phyloP scores from a whole-genome alignment of 1,140 invertebrate genomes.

The Nilaparvata lugens region DNA sequence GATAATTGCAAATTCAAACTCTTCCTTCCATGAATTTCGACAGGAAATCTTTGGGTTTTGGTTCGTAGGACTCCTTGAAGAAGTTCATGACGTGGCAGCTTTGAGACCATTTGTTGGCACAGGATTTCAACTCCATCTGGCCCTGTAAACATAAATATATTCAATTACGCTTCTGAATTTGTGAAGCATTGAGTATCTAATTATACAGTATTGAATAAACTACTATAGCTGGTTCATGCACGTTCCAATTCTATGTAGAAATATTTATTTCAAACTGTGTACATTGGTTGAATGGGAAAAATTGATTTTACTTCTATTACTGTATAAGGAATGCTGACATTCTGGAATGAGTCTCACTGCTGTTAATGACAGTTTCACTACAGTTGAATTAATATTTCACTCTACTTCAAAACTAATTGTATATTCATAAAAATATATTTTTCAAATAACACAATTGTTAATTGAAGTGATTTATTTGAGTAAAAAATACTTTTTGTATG shows the following conservation, averaged over 20 bases:
- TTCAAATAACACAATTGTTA: too few relatives aligned
- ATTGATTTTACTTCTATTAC: not conserved
- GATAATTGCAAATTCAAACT: slow-evolving; percentile 14
- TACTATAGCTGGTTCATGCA: not conserved
- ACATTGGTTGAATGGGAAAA: not conserved
- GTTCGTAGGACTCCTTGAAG: slow-evolving; percentile 75
- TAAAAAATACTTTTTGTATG: too few relatives aligned
- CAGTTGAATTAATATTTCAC: too few relatives aligned
- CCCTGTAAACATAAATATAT: slow-evolving; percentile 21
- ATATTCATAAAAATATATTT: too few relatives aligned
- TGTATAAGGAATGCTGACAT: not conserved
- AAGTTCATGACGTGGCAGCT: slow-evolving; percentile 75
- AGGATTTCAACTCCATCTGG: slow-evolving; percentile 81
- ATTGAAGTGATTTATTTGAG: too few relatives aligned
- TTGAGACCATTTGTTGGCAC: slow-evolving; percentile 78
- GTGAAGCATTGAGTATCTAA: too few relatives aligned
- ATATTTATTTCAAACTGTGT: not conserved
- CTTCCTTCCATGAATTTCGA: slow-evolving; percentile 61
- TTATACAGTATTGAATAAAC: not conserved
- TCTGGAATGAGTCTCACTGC: too few relatives aligned
- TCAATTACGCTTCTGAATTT: too few relatives aligned
- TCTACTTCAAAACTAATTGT: too few relatives aligned
- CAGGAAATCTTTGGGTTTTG: slow-evolving; percentile 85
- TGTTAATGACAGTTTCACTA: too few relatives aligned
- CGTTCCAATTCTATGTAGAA: not conserved